phyloP scores from a whole-genome alignment of 2,888 invertebrate species.

The Coleophora deauratella region DNA sequence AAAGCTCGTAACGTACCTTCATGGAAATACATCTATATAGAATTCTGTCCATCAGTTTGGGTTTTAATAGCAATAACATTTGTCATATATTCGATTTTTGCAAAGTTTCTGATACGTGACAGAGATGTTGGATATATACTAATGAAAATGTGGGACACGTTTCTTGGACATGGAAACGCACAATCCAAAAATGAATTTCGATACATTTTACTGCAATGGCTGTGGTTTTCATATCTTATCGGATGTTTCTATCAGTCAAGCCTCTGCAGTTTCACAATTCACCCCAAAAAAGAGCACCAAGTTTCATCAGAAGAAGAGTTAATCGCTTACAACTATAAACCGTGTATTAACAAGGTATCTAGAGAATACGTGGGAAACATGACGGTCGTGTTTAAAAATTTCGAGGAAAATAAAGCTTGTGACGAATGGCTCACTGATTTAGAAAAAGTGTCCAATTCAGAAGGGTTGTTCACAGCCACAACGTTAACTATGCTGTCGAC shows the following conservation, averaged over 20 bases:
- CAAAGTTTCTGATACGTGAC: conserved; percentile 2
- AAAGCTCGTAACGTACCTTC: conserved; percentile 18
- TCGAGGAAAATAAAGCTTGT: conserved; percentile 5
- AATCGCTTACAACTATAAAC: conserved; percentile 18
- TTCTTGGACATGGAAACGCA: conserved; percentile 19
- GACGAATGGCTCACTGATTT: background rate
- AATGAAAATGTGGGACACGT: conserved; percentile 17
- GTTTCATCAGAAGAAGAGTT: conserved; percentile 27
- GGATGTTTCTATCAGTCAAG: conserved; percentile 26
- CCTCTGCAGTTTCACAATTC: conserved; percentile 24
- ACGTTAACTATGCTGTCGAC: conserved; percentile 4
- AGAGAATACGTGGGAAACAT: too few relatives aligned
- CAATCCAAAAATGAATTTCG: conserved; percentile 13
- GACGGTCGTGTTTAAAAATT: background rate
- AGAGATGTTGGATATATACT: background rate
- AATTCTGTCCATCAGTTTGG: too few relatives aligned
- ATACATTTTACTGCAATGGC: conserved; percentile 30
- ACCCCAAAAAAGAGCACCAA: conserved; percentile 32
- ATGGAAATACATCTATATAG: conserved; percentile 13
- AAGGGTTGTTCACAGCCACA: conserved; percentile 24
- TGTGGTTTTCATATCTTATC: conserved; percentile 31
- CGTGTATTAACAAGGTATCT: conserved; percentile 22
- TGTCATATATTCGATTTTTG: too few relatives aligned
- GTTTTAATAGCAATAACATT: too few relatives aligned
- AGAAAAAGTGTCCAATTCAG: conserved; percentile 24